Evolutionary conservation across 2,797 vertebrate genomes (phyloP).

Genomic region (Ambastaia sidthimunki): DNA sequence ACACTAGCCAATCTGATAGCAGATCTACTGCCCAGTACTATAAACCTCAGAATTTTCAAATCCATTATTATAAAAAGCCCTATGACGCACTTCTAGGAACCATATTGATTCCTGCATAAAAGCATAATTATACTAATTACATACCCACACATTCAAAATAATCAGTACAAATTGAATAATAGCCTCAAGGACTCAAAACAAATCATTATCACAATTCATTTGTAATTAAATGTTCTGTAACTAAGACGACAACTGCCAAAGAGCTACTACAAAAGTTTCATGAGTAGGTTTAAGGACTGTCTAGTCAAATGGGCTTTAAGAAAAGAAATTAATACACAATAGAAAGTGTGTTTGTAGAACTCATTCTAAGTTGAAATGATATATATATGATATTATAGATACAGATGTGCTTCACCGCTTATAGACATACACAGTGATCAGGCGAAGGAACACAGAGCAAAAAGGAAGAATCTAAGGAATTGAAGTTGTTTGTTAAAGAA

Average conservation of each 20-base stretch:
- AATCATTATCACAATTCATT: neutral
- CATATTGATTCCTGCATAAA: slow-evolving; percentile 28
- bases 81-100: slow-evolving; percentile 49
- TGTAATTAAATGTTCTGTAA: slow-evolving; percentile 2
- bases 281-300: neutral
- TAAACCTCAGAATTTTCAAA: slow-evolving; percentile 58
- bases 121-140: slow-evolving; percentile 3
- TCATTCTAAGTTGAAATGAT: neutral
- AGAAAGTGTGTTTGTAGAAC: slow-evolving; percentile 9
- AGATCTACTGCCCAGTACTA: slow-evolving; percentile 51
- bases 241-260: neutral
- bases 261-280: neutral
- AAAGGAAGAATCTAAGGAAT: slow-evolving; percentile 46
- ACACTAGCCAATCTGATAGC: slow-evolving; percentile 47
- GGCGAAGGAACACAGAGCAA: slow-evolving; percentile 35
- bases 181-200: neutral
- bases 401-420: neutral
- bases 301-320: neutral
- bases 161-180: slow-evolving; percentile 6
- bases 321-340: neutral
- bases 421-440: slow-evolving; percentile 17
- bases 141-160: neutral
- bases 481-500: slow-evolving; percentile 55
- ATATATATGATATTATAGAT: slow-evolving; percentile 16
- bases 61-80: slow-evolving; percentile 39